phyloP scores from a whole-genome alignment of 2,888 invertebrate species.

The Deroplatys truncata region DNA sequence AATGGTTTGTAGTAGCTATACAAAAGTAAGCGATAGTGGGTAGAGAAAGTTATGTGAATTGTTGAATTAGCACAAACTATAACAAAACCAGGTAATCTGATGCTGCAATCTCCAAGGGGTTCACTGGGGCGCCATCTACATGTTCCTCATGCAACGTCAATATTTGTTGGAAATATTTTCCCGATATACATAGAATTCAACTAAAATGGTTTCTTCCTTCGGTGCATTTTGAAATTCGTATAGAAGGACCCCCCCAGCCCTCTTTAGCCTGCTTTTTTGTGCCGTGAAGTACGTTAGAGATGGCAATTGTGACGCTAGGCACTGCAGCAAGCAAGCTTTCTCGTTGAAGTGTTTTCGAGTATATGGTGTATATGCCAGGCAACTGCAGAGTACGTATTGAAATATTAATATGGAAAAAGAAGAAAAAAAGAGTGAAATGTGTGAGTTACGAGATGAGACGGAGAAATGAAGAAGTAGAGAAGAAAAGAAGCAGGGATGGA shows the following conservation, averaged over 20 bases:
- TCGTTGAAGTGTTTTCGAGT: neutral
- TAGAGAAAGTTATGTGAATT: too few species aligned
- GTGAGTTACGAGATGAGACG: neutral
- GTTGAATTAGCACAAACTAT: too few species aligned
- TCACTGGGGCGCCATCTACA: neutral
- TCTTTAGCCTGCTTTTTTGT: neutral
- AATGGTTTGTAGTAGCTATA: too few species aligned
- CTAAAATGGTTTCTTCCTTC: neutral
- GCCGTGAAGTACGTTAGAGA: neutral
- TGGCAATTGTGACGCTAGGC: neutral
- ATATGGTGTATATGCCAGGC: neutral
- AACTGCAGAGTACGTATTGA: neutral
- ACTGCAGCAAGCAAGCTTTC: neutral
- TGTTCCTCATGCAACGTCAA: neutral
- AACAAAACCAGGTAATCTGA: too few species aligned
- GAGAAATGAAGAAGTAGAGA: neutral
- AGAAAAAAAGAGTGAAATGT: neutral
- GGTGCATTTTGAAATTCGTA: neutral
- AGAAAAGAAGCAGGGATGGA: neutral
- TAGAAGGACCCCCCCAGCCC: neutral
- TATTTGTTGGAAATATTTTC: neutral
- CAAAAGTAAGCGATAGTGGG: too few species aligned
- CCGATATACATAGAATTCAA: neutral
- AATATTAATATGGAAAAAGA: constrained; percentile 13
- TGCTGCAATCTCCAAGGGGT: too few species aligned